Evolutionary conservation across 2,888 invertebrate species (phyloP), one percentile per base, ranked within the genome.

Genomic region (Oscheius sp.): DNA sequence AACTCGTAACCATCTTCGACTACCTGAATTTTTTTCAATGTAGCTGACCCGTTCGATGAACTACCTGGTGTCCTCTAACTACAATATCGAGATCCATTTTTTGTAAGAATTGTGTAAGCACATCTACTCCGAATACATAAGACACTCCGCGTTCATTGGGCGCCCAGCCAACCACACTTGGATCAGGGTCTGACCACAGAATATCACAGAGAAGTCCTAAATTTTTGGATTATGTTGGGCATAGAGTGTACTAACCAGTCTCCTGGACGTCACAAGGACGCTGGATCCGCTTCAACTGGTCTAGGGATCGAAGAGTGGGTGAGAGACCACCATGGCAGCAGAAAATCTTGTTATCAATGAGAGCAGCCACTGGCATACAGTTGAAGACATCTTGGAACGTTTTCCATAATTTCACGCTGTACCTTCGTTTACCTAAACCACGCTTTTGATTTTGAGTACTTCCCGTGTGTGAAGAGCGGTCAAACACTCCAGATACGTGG

Each of bases 361-460:
- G 77, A 9, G 86, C 87, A 25, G 86, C 86, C 25, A 87, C 84
- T 27, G 87, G 87, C 86, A 87, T 82, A 63, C 85, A 84, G 70
- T 87, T 86, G 83, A 87, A 86, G 7, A 86, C 87, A 69, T 87
- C 87, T 74, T 87, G 86, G 80, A 87, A 87, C 66, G 81, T 78
- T 75, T 86, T 87, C 87, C 87, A 87, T 45, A 87, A 74, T 69
- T 86, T 85, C 55, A 85, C 74, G 66, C 81, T 84, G 79, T 84
- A 83, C 12, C 87, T 76, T 9, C 83, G 76, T 73, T 87, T 86
- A 81, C 86, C 85, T 86, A 72, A 46, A 83, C 56, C n/a, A 7
- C n/a, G 9, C 18, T 25, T 55, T 13, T 13, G 27, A 12, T 58
- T 58, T 58, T 5, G 27, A 58, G 58, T 58, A 58, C 58, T 58